Percentiles rank a stretch among this genome's conserved stretches.
These are phyloP conservation scores for Cervus canadensis DNA, from an alignment of 2,113 vertebrate genomes.

Conservation along the genomic window DNA sequence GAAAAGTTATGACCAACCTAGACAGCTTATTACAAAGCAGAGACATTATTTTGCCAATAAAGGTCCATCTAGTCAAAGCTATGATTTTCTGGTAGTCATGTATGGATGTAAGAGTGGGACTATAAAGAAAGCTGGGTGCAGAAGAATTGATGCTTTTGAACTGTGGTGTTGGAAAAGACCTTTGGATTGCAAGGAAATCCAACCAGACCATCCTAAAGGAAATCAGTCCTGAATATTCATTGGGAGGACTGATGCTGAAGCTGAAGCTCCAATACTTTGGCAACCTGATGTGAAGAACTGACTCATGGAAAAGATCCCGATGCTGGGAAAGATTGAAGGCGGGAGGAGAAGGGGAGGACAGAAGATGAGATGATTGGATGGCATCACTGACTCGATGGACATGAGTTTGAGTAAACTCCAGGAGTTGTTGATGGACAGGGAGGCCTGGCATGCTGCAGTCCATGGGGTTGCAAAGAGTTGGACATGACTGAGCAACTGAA, in stretches of 20 bases:
- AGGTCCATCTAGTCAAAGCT: neutral
- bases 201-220: neutral
- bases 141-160: neutral
- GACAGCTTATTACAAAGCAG: neutral
- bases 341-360: neutral
- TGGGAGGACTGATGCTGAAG: neutral
- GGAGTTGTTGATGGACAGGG: neutral
- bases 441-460: neutral
- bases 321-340: neutral
- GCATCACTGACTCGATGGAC: rapidly evolving
- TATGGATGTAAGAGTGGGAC: neutral
- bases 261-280: neutral
- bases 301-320: neutral
- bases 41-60: neutral
- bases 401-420: neutral
- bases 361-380: neutral
- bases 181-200: neutral
- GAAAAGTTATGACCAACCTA: neutral
- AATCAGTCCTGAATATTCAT: neutral
- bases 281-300: neutral
- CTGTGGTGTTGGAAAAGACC: neutral
- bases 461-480: neutral
- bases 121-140: neutral
- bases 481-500: rapidly evolving
- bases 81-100: neutral